Conservation (phyloP, 1,140 invertebrate genomes). For the Hycleus phaleratus region DNA sequence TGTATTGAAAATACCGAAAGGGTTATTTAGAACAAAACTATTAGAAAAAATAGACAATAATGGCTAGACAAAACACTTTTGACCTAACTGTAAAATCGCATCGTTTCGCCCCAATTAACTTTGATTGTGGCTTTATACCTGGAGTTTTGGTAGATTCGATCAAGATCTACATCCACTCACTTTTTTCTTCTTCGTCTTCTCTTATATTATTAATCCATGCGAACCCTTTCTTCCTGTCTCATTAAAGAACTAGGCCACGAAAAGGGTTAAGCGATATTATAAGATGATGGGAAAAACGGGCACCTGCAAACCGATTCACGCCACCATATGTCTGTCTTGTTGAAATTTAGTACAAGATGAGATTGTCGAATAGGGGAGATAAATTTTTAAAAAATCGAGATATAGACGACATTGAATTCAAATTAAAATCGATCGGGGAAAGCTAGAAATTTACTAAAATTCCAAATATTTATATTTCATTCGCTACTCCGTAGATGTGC, state of each 20-base stretch:
- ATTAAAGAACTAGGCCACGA: conserved; percentile 32
- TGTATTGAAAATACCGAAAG: no score
- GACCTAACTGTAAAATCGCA: conserved; percentile 12
- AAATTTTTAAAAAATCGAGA: not conserved
- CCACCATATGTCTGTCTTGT: conserved; percentile 22
- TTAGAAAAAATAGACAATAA: no score
- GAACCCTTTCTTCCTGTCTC: conserved; percentile 29
- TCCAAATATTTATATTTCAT: no score
- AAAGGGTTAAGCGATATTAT: conserved; percentile 23
- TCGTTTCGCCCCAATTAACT: conserved; percentile 13
- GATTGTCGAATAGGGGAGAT: no score
- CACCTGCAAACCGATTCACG: conserved; percentile 31
- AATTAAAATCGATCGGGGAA: no score
- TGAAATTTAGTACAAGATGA: conserved; percentile 11
- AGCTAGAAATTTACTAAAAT: no score
- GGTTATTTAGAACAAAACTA: no score
- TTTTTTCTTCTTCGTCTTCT: no score
- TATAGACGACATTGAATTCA: no score
- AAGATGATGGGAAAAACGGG: conserved; percentile 25
- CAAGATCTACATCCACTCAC: no score
- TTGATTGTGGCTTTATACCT: conserved; percentile 3
- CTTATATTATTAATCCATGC: conserved; percentile 22
- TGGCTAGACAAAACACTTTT: conserved; percentile 1
- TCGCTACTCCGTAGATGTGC: no score
- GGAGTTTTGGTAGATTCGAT: not conserved